Conservation (phyloP, 2,888 invertebrate species). For the Strigamia transsilvanica region DNA sequence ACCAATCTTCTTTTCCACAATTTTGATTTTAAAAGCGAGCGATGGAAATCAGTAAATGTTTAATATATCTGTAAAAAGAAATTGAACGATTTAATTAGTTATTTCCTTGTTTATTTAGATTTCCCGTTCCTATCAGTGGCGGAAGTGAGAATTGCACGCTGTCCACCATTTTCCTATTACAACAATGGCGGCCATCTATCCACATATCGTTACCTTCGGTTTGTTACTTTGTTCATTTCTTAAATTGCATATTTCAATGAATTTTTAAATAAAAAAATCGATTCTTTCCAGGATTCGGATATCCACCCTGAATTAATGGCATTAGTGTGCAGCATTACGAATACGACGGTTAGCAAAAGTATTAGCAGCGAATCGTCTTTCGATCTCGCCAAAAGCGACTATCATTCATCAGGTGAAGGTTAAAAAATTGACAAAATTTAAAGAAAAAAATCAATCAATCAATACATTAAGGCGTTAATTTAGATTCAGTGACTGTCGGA, state of each 20-base stretch:
- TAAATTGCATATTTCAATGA: background rate
- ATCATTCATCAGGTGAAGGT: background rate
- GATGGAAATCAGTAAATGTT: background rate
- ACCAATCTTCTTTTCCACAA: background rate
- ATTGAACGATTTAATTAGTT: background rate
- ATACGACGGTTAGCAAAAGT: background rate
- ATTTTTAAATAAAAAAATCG: background rate
- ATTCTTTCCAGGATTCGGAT: background rate
- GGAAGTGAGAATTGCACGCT: background rate
- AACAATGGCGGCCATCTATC: background rate
- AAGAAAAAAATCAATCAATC: background rate
- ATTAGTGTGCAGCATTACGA: conserved; percentile 28
- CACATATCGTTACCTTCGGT: background rate
- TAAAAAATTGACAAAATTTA: background rate
- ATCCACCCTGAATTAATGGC: background rate
- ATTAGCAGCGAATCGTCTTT: conserved; percentile 19
- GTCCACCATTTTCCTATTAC: background rate
- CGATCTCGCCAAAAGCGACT: conserved; percentile 12
- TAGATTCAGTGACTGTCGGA: background rate
- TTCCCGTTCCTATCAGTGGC: background rate
- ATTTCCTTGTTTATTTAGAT: background rate
- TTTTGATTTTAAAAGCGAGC: background rate
- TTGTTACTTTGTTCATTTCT: background rate
- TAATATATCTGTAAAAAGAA: no score
- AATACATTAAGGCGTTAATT: background rate